Evolutionary conservation across 2,888 invertebrate species (phyloP).

Genomic region (Ormyrus labotus): DNA sequence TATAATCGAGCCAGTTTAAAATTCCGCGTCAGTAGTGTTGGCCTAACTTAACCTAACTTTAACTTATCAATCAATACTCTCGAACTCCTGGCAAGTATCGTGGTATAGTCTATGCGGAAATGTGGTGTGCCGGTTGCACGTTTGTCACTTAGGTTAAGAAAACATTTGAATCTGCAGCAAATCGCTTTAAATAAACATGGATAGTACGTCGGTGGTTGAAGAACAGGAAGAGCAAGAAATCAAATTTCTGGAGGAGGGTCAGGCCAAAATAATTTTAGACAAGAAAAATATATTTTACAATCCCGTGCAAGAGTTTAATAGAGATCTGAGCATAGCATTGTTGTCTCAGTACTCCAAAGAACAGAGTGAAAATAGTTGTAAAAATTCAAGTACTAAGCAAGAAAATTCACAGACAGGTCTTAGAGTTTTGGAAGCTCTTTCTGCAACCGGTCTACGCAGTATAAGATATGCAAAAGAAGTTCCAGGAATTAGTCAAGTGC

Average conservation of each 20-base stretch:
- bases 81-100: not conserved
- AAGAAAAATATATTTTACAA: slow-evolving; percentile 95
- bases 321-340: slow-evolving; percentile 91
- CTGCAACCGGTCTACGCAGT: slow-evolving; percentile 96
- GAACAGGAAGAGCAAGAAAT: not conserved
- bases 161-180: not conserved
- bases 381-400: not conserved
- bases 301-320: slow-evolving; percentile 98
- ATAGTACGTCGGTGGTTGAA: not conserved
- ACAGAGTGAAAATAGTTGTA: slow-evolving; percentile 60
- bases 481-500: slow-evolving; percentile 85
- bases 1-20: not conserved
- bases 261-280: slow-evolving; percentile 84
- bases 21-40: not conserved
- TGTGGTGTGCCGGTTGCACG: too few species aligned
- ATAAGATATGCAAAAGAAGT: slow-evolving; percentile 96
- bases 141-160: slow-evolving; percentile 30
- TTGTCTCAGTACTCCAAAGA: slow-evolving; percentile 82
- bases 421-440: slow-evolving; percentile 92
- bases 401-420: slow-evolving; percentile 77
- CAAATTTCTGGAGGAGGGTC: slow-evolving; percentile 80
- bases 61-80: slow-evolving; percentile 41
- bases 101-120: not conserved
- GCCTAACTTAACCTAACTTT: slow-evolving; percentile 29
- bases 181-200: slow-evolving; percentile 35